Percentiles rank a stretch among this genome's conserved stretches.
These are phyloP conservation scores for Selenia dentaria DNA, from an alignment of 2,888 invertebrate genomes.

Conservation along the genomic window DNA sequence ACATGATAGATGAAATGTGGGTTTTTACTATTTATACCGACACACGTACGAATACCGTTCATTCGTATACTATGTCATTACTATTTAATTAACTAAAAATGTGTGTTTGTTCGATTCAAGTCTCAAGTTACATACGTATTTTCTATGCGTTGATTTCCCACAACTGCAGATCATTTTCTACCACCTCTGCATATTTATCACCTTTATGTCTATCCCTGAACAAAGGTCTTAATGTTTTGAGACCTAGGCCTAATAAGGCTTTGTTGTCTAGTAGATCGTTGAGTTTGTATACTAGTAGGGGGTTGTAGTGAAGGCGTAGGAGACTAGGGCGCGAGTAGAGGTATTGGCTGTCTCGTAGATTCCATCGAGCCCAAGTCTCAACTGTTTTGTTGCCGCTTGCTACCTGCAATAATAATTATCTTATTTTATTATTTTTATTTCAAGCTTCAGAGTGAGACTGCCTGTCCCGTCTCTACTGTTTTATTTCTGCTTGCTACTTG, in stretches of 20 bases:
- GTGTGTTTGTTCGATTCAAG: no score
- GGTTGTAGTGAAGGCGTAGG: conserved; percentile 91
- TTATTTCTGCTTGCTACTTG: no score
- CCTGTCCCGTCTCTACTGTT: no score
- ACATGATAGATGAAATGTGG: no score
- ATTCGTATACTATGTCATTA: no score
- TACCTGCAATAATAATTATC: conserved; percentile 58
- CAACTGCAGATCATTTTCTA: conserved; percentile 93
- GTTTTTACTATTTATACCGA: no score
- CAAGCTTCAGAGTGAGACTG: no score
- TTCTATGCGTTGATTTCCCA: conserved; percentile 87
- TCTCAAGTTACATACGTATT: no score
- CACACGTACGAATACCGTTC: no score
- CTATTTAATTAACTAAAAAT: no score
- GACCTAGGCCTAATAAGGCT: conserved; percentile 90
- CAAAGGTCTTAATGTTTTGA: conserved; percentile 90
- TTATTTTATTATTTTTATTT: no score
- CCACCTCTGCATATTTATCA: conserved; percentile 92
- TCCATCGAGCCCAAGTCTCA: conserved; percentile 89
- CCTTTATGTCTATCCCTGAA: conserved; percentile 89
- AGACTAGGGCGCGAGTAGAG: conserved; percentile 91
- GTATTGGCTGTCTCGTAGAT: conserved; percentile 89
- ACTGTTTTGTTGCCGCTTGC: conserved; percentile 92
- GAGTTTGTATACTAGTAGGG: conserved; percentile 87
- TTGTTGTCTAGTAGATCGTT: conserved; percentile 90